These are phyloP conservation scores for Agapornis roseicollis DNA, from an alignment of 2,113 vertebrate genomes.

Conservation along the genomic window DNA sequence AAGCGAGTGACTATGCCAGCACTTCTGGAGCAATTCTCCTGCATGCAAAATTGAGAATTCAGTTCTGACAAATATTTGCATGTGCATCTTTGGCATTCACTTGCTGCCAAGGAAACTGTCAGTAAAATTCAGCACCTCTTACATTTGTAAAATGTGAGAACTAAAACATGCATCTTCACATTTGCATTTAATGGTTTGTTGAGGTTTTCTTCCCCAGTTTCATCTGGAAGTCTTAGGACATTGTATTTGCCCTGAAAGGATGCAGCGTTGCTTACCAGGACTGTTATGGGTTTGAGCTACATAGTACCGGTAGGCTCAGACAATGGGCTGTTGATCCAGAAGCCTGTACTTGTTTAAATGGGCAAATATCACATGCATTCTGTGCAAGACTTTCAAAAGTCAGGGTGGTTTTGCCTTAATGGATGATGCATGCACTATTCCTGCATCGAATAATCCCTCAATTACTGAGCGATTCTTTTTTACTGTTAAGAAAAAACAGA, in stretches of 20 bases:
- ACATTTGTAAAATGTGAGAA: constrained; percentile 65
- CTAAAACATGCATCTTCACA: constrained; percentile 57
- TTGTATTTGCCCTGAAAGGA: not conserved
- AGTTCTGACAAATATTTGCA: constrained; percentile 67
- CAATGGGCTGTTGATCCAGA: not conserved
- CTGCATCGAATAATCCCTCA: not conserved
- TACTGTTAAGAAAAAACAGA: not conserved
- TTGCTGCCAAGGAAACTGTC: constrained; percentile 62
- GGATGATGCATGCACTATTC: not conserved
- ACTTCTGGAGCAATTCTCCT: constrained; percentile 37
- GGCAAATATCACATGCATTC: not conserved
- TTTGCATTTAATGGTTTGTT: constrained; percentile 7
- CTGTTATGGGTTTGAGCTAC: not conserved
- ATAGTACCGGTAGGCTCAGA: not conserved
- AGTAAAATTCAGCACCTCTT: constrained; percentile 51
- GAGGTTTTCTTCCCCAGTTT: not conserved
- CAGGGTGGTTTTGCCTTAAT: not conserved
- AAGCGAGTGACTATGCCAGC: not conserved
- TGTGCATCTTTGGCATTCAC: constrained; percentile 55
- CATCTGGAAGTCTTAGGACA: constrained; percentile 18
- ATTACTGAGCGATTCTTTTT: not conserved
- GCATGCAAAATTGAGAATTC: constrained; percentile 61
- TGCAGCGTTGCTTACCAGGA: not conserved
- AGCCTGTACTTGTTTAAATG: not conserved
- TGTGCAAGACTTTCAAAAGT: not conserved